Evolutionary conservation across 1,140 invertebrate genomes (phyloP), one percentile per base, ranked within the genome.

Genomic region (Agrypnia vestita): DNA sequence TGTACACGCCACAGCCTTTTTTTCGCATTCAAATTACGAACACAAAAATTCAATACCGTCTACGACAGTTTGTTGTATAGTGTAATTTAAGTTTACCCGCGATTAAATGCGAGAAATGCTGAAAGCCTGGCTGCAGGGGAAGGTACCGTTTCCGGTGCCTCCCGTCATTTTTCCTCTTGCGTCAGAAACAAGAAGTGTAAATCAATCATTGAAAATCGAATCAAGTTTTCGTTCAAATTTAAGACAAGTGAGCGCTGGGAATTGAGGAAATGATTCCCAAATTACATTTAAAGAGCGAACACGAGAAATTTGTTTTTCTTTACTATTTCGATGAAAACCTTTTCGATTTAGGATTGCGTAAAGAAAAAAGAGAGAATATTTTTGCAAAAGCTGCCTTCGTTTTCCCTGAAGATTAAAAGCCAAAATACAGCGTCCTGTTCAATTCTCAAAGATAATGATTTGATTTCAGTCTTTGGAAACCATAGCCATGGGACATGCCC

Each of bases 241-340:
- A 13, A 64, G 13, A 64, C 61, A 64, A 64, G 61, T 13, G 61
- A 19, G 61, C 35, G 6, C 3, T 6, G 61, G 35, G 61, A 64
- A 64, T 64, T 12, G 61, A 64, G 61, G 61, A 64, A 64, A 64
- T 64, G 61, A 64, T 25, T 64, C 61, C 35, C 19, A 43, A 64
- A 64, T 35, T 64, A 43, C 13, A 35, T 64, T 64, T 64, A 25
- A n/a, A 3, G 61, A 43, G 9, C 35, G 61, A 43, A 43, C 35
- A 25, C 10, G 13, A 64, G 25, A 35, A 59, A 12, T 35, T 64
- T 64, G 10, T n/a, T 13, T 10, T 51, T 51, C 49, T 15, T 13
- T 51, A 51, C n/a, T 64, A 25, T 62, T 64, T 64, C 55, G 61
- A 6, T 7, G 25, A 35, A 51, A 51, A 64, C 13, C 35, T 64